A percentile compares a stretch with the other conserved stretches of the same genome.
Evolutionary conservation across 2,113 vertebrate species (phyloP).

Genomic region (Ctenodactylus gundi): DNA sequence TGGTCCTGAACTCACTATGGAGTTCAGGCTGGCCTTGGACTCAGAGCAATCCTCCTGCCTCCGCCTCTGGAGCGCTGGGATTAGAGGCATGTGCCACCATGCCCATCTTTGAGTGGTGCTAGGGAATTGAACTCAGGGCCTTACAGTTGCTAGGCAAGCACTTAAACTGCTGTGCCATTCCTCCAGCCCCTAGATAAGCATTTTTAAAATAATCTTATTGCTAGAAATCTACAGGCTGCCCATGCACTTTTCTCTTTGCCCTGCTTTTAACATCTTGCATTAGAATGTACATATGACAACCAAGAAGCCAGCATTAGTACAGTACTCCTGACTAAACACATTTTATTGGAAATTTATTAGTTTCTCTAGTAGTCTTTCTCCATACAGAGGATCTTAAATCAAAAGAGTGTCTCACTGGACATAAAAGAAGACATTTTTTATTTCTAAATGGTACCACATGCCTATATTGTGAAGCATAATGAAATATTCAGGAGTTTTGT

Average conservation of each 20-base stretch:
- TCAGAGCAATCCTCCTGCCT: too few species aligned
- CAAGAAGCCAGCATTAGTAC: not conserved
- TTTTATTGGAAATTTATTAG: slow-evolving; percentile 1
- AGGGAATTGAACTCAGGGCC: too few species aligned
- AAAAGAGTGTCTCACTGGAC: not conserved
- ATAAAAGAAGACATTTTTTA: not conserved
- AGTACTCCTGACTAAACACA: not conserved
- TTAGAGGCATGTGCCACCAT: too few species aligned
- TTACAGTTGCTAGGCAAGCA: too few species aligned
- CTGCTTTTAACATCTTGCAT: not conserved
- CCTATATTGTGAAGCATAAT: not conserved
- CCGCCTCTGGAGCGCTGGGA: too few species aligned
- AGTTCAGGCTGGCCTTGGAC: too few species aligned
- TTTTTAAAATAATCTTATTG: too few species aligned
- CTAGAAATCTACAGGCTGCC: too few species aligned
- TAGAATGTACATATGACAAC: not conserved
- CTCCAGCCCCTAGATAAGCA: too few species aligned
- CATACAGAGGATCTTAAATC: not conserved
- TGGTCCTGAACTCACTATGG: too few species aligned
- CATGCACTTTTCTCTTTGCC: not conserved
- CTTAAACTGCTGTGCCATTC: too few species aligned
- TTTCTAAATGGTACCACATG: not conserved
- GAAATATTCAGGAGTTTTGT: not conserved
- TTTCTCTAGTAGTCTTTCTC: not conserved
- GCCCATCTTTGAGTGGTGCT: too few species aligned